Evolutionary conservation across 2,888 invertebrate genomes (phyloP).

Genomic region (Herminia tarsipennalis): DNA sequence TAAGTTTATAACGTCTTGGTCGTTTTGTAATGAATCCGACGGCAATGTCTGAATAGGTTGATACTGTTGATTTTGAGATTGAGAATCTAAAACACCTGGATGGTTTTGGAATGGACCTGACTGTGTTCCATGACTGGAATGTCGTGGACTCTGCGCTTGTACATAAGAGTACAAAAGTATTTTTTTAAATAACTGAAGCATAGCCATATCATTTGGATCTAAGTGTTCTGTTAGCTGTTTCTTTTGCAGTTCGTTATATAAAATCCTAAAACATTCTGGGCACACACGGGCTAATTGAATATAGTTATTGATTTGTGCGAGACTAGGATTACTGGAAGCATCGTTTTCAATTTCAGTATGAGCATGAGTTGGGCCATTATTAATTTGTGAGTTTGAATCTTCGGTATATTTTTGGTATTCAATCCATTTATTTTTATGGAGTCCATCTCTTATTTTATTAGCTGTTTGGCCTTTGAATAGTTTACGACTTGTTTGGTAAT

Average conservation of each 20-base stretch:
- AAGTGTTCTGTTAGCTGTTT: neutral
- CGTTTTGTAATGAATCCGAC: neutral
- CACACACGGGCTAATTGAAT: neutral
- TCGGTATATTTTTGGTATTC: neutral
- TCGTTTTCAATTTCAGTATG: neutral
- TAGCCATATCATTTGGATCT: neutral
- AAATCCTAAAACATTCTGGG: conserved; percentile 1
- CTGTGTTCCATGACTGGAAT: no score
- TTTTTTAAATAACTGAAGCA: neutral
- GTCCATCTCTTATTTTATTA: neutral
- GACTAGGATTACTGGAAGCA: neutral
- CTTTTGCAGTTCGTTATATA: neutral
- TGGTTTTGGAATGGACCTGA: no score
- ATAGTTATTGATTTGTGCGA: neutral
- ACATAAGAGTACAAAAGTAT: neutral
- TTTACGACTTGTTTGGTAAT: no score
- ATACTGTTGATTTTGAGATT: neutral
- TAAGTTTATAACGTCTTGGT: neutral
- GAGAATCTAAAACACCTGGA: no score
- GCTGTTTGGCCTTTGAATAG: neutral
- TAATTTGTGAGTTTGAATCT: neutral
- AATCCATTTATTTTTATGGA: neutral
- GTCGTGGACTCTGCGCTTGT: no score
- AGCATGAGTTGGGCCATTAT: neutral
- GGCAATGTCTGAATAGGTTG: neutral